Evolutionary conservation across 1,140 invertebrate species (phyloP).

Genomic region (Cheumatopsyche charites): DNA sequence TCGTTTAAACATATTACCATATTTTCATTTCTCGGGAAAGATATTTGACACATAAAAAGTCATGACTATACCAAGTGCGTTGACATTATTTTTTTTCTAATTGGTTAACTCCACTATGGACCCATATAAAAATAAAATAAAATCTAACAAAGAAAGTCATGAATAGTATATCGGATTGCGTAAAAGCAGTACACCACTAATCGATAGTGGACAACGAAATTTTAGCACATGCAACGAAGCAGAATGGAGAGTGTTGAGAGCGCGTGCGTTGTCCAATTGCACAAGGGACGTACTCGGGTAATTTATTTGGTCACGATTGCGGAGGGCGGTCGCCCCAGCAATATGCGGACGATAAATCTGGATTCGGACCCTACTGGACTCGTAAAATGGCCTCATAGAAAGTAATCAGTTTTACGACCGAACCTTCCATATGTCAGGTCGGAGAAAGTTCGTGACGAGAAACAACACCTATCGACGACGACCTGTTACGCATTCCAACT

Average conservation of each 20-base stretch:
- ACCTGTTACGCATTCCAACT: not conserved
- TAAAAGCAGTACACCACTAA: no score
- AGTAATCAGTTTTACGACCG: slow-evolving; percentile 36
- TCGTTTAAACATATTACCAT: no score
- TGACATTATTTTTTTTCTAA: no score
- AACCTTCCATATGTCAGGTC: slow-evolving; percentile 15
- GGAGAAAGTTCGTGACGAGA: not conserved
- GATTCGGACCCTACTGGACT: slow-evolving; percentile 28
- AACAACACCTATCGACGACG: not conserved
- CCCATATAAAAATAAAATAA: no score
- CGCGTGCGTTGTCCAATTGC: slow-evolving; percentile 9
- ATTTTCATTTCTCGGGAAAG: no score
- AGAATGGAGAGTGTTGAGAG: not conserved
- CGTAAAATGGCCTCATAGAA: slow-evolving; percentile 35
- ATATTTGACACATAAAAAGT: no score
- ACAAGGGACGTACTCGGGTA: slow-evolving; percentile 16
- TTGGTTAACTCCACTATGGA: no score
- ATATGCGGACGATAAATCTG: slow-evolving; percentile 35
- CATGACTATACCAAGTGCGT: no score
- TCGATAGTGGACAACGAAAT: not conserved
- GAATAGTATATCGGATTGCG: no score
- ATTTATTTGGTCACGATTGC: slow-evolving; percentile 26
- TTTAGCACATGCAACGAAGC: not conserved
- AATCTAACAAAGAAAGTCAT: no score
- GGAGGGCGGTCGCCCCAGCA: slow-evolving; percentile 28